phyloP scores from a whole-genome alignment of 2,888 invertebrate species.

The Stenoptilia bipunctidactyla region DNA sequence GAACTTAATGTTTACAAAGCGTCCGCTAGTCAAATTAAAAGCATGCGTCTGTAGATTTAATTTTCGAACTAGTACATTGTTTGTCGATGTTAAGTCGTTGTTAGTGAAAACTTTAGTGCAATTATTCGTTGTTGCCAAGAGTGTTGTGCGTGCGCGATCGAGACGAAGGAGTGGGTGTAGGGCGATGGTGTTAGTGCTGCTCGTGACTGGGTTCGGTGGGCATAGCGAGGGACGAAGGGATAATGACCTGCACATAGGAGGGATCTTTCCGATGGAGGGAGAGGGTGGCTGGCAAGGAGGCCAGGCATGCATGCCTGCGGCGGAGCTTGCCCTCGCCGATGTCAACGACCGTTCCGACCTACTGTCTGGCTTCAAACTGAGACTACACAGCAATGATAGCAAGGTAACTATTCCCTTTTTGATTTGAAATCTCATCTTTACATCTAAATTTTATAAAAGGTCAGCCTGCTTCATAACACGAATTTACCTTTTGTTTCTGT shows the following conservation, averaged over 20 bases:
- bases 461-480: too few relatives aligned
- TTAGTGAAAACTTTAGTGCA: conserved; percentile 62
- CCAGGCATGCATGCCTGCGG: conserved; percentile 98
- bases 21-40: conserved; percentile 68
- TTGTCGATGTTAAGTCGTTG: conserved; percentile 49
- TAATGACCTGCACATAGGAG: conserved; percentile 93
- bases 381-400: conserved; percentile 95
- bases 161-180: conserved; percentile 16
- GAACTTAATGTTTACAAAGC: conserved; percentile 62
- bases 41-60: conserved; percentile 36
- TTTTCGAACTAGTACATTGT: conserved; percentile 60
- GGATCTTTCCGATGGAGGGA: conserved; percentile 97
- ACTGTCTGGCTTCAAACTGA: conserved; percentile 90
- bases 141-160: conserved; percentile 31
- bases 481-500: too few relatives aligned
- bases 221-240: conserved; percentile 60
- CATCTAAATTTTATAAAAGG: too few relatives aligned
- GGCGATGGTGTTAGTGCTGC: conserved; percentile 28
- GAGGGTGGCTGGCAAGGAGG: conserved; percentile 99
- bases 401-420: too few relatives aligned
- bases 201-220: conserved; percentile 40
- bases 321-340: conserved; percentile 94
- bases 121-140: conserved; percentile 64
- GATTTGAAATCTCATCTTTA: too few relatives aligned
- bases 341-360: conserved; percentile 92